Percentiles rank a stretch among this genome's conserved stretches.
These are phyloP conservation scores for Gyps fulvus DNA, from an alignment of 2,113 vertebrate species.

Conservation along the genomic window DNA sequence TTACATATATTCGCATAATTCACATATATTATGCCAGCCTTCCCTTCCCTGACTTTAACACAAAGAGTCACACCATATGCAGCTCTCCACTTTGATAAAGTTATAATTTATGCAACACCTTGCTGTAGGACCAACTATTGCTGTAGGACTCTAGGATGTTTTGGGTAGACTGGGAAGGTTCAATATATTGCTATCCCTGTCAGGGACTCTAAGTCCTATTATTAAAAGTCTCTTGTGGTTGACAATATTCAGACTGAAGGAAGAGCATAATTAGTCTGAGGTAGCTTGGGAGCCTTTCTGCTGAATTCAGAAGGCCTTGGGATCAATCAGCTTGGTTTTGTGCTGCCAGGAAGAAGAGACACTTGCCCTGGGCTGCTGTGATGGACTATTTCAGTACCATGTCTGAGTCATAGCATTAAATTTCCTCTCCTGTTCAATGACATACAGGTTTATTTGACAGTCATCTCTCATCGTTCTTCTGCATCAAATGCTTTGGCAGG, in stretches of 20 bases:
- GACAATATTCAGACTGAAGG: neutral
- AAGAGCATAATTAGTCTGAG: conserved; percentile 25
- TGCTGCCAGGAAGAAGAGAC: neutral
- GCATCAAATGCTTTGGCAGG: neutral
- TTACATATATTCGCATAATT: neutral
- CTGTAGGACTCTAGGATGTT: neutral
- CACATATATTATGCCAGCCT: neutral
- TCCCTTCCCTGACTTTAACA: neutral
- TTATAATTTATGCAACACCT: neutral
- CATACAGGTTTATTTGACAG: neutral
- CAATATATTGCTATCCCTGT: neutral
- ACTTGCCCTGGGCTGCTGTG: neutral
- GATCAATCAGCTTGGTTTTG: neutral
- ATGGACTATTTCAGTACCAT: neutral
- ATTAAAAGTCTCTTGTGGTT: neutral
- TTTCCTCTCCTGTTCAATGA: neutral
- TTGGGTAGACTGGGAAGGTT: neutral
- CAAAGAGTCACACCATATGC: neutral
- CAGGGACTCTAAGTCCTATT: neutral
- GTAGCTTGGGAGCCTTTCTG: neutral
- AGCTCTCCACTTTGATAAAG: neutral
- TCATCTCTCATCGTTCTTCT: neutral
- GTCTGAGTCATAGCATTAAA: neutral
- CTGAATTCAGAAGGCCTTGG: neutral
- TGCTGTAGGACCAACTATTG: neutral